These are phyloP conservation scores for Engystomops pustulosus DNA, from an alignment of 2,113 vertebrate species.

Conservation along the genomic window DNA sequence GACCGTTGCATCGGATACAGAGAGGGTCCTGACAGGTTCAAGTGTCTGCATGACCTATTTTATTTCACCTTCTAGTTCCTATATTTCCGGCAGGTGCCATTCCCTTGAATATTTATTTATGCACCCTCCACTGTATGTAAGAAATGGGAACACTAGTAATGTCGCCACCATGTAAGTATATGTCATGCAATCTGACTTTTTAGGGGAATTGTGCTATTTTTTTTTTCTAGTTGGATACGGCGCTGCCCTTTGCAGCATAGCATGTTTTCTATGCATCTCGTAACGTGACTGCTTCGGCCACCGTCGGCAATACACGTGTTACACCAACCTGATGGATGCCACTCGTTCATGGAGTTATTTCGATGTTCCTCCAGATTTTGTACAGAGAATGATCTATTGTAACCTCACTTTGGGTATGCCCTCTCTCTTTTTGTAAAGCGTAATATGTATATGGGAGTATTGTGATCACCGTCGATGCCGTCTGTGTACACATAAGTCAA, in stretches of 20 bases:
- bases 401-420: neutral
- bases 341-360: neutral
- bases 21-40: neutral
- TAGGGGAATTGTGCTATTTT: neutral
- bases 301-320: neutral
- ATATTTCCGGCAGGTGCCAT: neutral
- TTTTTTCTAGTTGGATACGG: neutral
- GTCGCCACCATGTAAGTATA: neutral
- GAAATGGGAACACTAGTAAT: neutral
- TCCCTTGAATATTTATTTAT: neutral
- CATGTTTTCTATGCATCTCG: constrained; percentile 20
- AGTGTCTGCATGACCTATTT: neutral
- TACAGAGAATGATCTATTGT: constrained; percentile 40
- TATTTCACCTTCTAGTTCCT: neutral
- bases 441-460: constrained; percentile 24
- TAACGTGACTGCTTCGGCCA: constrained; percentile 4
- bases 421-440: constrained; percentile 36
- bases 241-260: neutral
- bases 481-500: neutral
- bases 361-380: constrained; percentile 24
- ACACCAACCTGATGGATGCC: constrained; percentile 11
- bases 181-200: neutral
- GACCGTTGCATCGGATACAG: no score
- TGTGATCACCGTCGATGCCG: constrained; percentile 9
- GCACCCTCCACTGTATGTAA: neutral